phyloP scores from a whole-genome alignment of 2,797 vertebrate genomes.

The Pogoniulus pusillus region DNA sequence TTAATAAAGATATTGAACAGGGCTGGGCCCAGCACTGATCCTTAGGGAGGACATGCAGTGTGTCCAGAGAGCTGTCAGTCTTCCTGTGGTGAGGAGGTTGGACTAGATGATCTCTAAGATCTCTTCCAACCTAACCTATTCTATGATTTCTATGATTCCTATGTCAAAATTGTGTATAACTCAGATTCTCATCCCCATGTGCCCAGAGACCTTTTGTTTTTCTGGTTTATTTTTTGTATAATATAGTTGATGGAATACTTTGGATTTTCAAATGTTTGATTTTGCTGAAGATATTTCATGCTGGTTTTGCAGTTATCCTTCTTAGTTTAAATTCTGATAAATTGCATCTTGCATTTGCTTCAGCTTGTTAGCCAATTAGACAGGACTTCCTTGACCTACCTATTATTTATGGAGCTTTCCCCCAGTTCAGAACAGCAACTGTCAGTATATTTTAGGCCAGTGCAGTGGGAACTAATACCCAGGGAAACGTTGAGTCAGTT shows the following conservation, averaged over 20 bases:
- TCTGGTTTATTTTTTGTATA: not conserved
- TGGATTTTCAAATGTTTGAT: not conserved
- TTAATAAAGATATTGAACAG: too few relatives aligned
- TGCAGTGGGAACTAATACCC: constrained; percentile 57
- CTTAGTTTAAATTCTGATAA: constrained; percentile 14
- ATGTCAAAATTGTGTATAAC: not conserved
- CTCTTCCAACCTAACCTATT: too few relatives aligned
- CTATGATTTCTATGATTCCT: too few relatives aligned
- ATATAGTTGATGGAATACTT: not conserved
- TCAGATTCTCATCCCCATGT: not conserved
- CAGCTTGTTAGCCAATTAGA: constrained; percentile 22
- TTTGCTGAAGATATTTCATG: constrained; percentile 10
- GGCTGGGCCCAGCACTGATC: too few relatives aligned
- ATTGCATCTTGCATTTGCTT: constrained; percentile 19
- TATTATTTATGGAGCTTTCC: constrained; percentile 44
- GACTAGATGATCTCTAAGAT: too few relatives aligned
- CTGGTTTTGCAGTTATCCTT: not conserved
- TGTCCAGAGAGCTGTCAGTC: too few relatives aligned
- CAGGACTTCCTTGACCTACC: constrained; percentile 39
- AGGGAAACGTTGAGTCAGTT: constrained; percentile 51
- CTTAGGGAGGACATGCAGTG: too few relatives aligned
- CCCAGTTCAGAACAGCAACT: not conserved
- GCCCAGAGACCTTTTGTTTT: not conserved
- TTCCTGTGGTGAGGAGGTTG: too few relatives aligned
- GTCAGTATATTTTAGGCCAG: constrained; percentile 47